Conservation (phyloP, 2,113 vertebrate genomes). For the Morphnarchus princeps region DNA sequence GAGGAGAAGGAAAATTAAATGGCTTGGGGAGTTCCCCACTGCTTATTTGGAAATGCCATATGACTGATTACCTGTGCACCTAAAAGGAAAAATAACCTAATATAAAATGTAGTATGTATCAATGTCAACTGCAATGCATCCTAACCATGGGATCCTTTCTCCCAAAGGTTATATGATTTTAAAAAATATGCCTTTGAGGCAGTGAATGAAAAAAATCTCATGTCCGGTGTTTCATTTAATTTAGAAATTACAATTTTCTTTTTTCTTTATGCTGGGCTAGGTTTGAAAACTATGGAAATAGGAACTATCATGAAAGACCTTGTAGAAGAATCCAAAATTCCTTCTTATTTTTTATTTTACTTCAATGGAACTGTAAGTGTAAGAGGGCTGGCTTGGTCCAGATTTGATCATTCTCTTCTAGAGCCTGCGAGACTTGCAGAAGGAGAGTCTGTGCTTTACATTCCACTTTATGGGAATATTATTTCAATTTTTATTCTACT, state of each 20-base stretch:
- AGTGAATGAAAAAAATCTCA: background rate
- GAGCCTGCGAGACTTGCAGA: background rate
- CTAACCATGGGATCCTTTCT: background rate
- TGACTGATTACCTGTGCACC: background rate
- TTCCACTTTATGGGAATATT: background rate
- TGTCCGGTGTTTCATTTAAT: background rate
- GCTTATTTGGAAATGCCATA: background rate
- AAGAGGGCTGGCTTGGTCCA: background rate
- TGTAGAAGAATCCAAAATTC: background rate
- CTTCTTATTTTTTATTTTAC: background rate
- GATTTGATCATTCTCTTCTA: background rate
- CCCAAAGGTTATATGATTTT: background rate
- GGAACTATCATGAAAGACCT: background rate
- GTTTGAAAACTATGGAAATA: background rate
- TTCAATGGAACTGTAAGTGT: background rate
- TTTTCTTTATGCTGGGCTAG: background rate
- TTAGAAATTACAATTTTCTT: background rate
- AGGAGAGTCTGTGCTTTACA: background rate
- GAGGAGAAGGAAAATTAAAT: background rate
- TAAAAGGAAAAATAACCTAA: background rate
- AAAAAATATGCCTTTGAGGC: background rate
- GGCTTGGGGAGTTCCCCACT: background rate
- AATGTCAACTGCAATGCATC: background rate
- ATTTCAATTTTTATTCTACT: conserved; percentile 4
- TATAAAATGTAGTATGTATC: background rate